Evolutionary conservation across 2,113 vertebrate species (phyloP).

Genomic region (Hydrolagus affinis): DNA sequence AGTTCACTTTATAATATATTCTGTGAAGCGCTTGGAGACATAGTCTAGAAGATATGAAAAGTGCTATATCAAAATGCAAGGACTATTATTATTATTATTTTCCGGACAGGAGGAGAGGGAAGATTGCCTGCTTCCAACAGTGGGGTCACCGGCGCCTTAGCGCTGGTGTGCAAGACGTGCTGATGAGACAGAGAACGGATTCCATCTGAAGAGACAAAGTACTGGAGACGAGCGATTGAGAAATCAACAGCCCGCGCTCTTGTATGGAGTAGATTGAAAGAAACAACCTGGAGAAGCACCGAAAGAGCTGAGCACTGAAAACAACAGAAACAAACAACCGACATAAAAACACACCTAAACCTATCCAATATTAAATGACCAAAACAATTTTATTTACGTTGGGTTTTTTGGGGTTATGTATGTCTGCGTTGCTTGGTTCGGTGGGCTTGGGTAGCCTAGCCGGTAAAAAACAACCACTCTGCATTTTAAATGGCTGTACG

Average conservation of each 20-base stretch:
- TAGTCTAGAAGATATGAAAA: too few relatives aligned
- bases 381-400: background rate
- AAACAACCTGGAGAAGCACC: too few relatives aligned
- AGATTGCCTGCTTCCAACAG: background rate
- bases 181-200: background rate
- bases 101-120: background rate
- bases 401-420: background rate
- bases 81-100: too few relatives aligned
- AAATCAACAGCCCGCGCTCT: background rate
- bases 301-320: background rate
- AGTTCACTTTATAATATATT: too few relatives aligned
- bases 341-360: background rate
- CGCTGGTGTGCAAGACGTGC: background rate
- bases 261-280: background rate
- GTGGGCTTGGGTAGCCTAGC: background rate
- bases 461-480: background rate
- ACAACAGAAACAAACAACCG: background rate
- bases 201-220: background rate
- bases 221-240: background rate
- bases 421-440: slow-evolving; percentile 16
- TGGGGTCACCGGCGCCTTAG: background rate
- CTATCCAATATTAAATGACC: background rate
- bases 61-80: too few relatives aligned
- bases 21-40: too few relatives aligned
- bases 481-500: background rate